A percentile compares a stretch with the other conserved stretches of the same genome.
phyloP scores from a whole-genome alignment of 2,888 invertebrate species.

The Cephus runcator region DNA sequence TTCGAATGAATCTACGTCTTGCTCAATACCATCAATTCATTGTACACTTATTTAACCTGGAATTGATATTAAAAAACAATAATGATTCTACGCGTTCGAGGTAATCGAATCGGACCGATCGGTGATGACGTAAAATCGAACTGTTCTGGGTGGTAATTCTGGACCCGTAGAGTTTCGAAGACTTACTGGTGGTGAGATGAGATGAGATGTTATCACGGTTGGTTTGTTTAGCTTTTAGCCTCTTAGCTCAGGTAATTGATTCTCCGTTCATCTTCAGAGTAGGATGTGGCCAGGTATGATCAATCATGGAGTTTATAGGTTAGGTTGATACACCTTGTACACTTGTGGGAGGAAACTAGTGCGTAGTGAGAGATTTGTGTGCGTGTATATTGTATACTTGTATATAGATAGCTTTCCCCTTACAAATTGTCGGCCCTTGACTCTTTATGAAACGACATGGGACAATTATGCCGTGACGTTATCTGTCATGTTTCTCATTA shows the following conservation, averaged over 20 bases:
- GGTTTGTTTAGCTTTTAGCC: conserved; percentile 31
- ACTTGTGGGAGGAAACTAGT: conserved; percentile 3
- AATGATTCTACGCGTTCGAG: not conserved
- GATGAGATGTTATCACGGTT: conserved; percentile 26
- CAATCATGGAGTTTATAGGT: conserved; percentile 15
- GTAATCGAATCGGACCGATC: not conserved
- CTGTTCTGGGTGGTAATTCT: not conserved
- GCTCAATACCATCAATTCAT: not conserved
- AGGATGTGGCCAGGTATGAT: conserved; percentile 16
- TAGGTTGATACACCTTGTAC: conserved; percentile 2
- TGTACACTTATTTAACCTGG: not conserved
- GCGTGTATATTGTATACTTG: too few species aligned
- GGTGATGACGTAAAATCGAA: not conserved
- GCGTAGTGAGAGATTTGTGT: conserved; percentile 9
- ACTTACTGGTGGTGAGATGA: not conserved
- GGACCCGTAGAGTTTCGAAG: not conserved
- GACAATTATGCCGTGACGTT: not conserved
- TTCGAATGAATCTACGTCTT: not conserved
- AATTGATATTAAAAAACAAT: not conserved
- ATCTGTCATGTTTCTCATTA: not conserved
- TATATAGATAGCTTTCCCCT: not conserved
- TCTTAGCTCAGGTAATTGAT: conserved; percentile 29
- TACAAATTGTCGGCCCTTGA: not conserved
- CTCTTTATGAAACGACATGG: not conserved
- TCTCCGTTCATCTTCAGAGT: conserved; percentile 15